Conservation (phyloP, 2,113 vertebrate genomes). For the Pheucticus melanocephalus region DNA sequence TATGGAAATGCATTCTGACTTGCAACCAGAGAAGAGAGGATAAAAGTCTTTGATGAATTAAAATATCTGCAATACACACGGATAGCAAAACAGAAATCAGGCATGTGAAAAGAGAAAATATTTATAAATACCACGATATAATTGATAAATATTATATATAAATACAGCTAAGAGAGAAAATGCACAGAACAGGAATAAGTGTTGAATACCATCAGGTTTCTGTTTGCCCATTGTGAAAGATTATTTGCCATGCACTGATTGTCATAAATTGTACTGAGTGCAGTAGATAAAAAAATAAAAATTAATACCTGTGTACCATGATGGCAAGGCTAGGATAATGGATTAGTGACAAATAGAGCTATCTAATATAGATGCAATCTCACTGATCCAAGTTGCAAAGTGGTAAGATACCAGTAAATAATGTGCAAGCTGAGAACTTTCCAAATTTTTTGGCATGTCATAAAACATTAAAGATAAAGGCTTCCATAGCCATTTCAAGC, state of each 20-base stretch:
- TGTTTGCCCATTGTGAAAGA: not conserved
- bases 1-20: not conserved
- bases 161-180: not conserved
- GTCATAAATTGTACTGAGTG: not conserved
- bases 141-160: not conserved
- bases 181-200: not conserved
- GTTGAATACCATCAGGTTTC: not conserved
- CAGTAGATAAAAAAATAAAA: not conserved
- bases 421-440: not conserved
- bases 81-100: not conserved
- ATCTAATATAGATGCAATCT: not conserved
- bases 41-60: not conserved
- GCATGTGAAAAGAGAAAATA: not conserved
- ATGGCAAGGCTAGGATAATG: not conserved
- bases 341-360: not conserved
- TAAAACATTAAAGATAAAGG: conserved; percentile 18
- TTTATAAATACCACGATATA: not conserved
- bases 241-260: not conserved
- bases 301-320: not conserved
- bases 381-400: not conserved
- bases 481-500: not conserved
- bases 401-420: not conserved
- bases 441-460: not conserved
- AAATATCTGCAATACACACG: not conserved
- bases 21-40: not conserved